phyloP scores from a whole-genome alignment of 2,113 vertebrate species.

The Hyperopisus bebe region DNA sequence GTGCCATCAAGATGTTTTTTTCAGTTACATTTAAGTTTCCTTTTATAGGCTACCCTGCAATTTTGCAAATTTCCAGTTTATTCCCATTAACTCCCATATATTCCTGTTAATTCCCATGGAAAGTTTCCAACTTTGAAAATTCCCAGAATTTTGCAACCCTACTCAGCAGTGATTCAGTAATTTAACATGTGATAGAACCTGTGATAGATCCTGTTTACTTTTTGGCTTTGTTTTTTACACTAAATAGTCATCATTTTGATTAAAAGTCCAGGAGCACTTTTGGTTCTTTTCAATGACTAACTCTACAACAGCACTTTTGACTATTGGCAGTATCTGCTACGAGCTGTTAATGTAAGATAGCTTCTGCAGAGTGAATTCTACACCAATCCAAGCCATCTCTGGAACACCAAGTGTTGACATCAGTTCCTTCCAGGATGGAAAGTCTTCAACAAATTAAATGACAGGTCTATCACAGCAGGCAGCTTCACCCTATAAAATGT shows the following conservation, averaged over 20 bases:
- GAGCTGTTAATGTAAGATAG: neutral
- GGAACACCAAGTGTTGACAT: conserved; percentile 21
- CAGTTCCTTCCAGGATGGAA: conserved; percentile 23
- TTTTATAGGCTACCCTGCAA: too few relatives aligned
- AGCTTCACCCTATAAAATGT: conserved; percentile 31
- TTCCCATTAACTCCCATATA: too few relatives aligned
- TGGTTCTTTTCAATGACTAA: neutral
- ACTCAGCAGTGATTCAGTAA: neutral
- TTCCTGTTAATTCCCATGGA: too few relatives aligned
- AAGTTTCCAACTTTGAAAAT: too few relatives aligned
- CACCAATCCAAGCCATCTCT: neutral
- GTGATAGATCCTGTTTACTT: too few relatives aligned
- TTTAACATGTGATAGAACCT: neutral
- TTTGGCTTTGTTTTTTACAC: neutral
- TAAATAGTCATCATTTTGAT: neutral
- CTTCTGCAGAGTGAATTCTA: neutral
- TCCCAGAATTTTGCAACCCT: too few relatives aligned
- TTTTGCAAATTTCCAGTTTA: too few relatives aligned
- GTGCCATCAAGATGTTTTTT: too few relatives aligned
- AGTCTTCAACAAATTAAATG: conserved; percentile 30
- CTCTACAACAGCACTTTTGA: neutral
- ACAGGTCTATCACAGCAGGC: conserved; percentile 32
- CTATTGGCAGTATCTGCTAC: neutral
- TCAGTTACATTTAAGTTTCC: too few relatives aligned
- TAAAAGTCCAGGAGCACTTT: neutral